Percentiles rank a stretch among this genome's conserved stretches.
Evolutionary conservation across 2,888 invertebrate species (phyloP).

Genomic region (Syrista parreyssii): DNA sequence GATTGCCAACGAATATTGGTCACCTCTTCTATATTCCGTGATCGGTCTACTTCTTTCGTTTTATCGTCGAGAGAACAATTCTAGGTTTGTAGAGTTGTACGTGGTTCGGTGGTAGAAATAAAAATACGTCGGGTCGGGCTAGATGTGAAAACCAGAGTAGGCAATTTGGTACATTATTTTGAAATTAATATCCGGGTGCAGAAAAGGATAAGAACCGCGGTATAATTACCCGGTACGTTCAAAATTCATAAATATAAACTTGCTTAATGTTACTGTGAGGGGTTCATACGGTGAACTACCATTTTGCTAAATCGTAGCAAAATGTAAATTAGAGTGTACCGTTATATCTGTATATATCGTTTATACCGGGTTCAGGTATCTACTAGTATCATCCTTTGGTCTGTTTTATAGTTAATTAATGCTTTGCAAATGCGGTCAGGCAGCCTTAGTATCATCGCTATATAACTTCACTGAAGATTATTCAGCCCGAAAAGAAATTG

Average conservation of each 20-base stretch:
- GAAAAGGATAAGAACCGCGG: background rate
- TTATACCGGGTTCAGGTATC: too few relatives aligned
- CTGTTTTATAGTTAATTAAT: constrained; percentile 40
- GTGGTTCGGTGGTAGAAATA: background rate
- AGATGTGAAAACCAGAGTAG: background rate
- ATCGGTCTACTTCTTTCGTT: background rate
- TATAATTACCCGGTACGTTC: too few relatives aligned
- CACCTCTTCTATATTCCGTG: background rate
- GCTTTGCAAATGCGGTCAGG: constrained; percentile 6
- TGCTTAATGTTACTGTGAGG: too few relatives aligned
- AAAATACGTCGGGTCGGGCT: background rate
- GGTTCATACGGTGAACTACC: too few relatives aligned
- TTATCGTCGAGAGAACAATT: background rate
- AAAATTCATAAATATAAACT: too few relatives aligned
- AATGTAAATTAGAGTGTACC: too few relatives aligned
- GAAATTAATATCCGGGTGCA: background rate
- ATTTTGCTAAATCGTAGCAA: too few relatives aligned
- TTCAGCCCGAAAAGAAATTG: background rate
- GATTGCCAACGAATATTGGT: background rate
- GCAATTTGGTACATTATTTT: background rate
- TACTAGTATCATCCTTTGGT: too few relatives aligned
- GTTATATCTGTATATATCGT: constrained; percentile 13
- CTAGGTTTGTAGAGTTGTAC: background rate
- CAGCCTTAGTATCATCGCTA: background rate
- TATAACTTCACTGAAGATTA: background rate